These are phyloP conservation scores for Zoanthus sociatus DNA, from an alignment of 92 coral and sea anemone genomes.

Conservation along the genomic window DNA sequence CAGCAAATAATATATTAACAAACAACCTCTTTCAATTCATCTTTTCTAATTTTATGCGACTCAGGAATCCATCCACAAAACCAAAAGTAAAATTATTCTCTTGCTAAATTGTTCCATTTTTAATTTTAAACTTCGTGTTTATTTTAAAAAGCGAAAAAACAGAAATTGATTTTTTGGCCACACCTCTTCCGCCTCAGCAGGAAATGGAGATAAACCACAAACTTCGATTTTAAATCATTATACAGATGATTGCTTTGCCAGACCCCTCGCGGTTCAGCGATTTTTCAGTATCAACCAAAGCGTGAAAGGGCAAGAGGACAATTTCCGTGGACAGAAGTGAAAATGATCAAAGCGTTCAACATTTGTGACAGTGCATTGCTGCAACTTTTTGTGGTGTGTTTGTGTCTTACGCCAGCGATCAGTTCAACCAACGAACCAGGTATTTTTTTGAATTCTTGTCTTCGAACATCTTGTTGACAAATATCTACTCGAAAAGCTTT, in stretches of 20 bases:
- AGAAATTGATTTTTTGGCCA: neutral
- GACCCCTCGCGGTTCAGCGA: neutral
- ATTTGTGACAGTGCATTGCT: neutral
- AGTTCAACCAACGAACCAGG: neutral
- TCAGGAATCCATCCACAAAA: too few species aligned
- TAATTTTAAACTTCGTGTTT: neutral
- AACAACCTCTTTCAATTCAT: too few species aligned
- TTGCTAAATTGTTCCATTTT: neutral
- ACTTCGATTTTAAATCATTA: neutral
- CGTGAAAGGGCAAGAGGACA: neutral
- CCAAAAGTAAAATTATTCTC: neutral
- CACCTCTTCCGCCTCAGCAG: slow-evolving; percentile 8
- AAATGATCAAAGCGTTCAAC: neutral
- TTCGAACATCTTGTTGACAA: neutral
- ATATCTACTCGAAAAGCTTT: neutral
- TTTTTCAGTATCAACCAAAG: neutral
- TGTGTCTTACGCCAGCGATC: neutral
- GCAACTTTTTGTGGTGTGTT: neutral
- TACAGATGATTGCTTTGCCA: neutral
- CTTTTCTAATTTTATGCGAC: too few species aligned
- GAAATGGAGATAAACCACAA: neutral
- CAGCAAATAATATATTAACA: too few species aligned
- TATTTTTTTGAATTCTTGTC: neutral
- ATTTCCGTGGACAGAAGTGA: neutral
- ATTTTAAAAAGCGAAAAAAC: neutral